Percentiles rank a stretch among this genome's conserved stretches.
Conservation (phyloP, 2,113 vertebrate genomes). For the Menura novaehollandiae region DNA sequence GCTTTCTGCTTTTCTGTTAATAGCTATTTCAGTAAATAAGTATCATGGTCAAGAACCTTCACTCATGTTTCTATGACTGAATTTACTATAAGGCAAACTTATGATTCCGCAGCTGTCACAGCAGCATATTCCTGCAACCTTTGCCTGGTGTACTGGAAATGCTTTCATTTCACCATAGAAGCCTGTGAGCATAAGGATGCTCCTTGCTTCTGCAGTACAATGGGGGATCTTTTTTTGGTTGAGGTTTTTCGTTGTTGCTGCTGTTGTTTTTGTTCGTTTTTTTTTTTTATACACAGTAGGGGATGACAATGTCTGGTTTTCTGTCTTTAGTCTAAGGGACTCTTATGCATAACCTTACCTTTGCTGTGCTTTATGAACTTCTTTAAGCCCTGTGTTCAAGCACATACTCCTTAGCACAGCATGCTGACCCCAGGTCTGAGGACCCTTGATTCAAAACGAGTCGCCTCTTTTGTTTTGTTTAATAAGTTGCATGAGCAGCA, state of each 20-base stretch:
- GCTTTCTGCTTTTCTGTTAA: not conserved
- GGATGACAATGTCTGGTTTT: not conserved
- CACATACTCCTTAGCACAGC: not conserved
- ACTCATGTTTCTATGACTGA: not conserved
- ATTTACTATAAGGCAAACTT: not conserved
- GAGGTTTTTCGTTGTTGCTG: not conserved
- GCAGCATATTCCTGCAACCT: not conserved
- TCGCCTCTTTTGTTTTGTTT: not conserved
- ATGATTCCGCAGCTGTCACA: not conserved
- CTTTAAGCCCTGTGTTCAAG: not conserved
- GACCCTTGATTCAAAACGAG: not conserved
- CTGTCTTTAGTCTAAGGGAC: not conserved
- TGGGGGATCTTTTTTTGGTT: not conserved
- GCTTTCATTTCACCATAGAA: not conserved
- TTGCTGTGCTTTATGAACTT: not conserved
- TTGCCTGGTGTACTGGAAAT: not conserved
- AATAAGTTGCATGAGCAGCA: slow-evolving; percentile 56
- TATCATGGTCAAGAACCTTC: not conserved
- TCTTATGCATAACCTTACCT: not conserved
- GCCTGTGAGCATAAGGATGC: not conserved
- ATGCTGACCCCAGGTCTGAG: not conserved
- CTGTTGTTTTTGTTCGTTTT: not conserved
- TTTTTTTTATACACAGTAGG: not conserved
- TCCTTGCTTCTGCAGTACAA: not conserved
- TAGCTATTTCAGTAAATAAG: not conserved